Evolutionary conservation across 92 coral and sea anemone species (phyloP).

Genomic region (Chrysogorgia sp.): DNA sequence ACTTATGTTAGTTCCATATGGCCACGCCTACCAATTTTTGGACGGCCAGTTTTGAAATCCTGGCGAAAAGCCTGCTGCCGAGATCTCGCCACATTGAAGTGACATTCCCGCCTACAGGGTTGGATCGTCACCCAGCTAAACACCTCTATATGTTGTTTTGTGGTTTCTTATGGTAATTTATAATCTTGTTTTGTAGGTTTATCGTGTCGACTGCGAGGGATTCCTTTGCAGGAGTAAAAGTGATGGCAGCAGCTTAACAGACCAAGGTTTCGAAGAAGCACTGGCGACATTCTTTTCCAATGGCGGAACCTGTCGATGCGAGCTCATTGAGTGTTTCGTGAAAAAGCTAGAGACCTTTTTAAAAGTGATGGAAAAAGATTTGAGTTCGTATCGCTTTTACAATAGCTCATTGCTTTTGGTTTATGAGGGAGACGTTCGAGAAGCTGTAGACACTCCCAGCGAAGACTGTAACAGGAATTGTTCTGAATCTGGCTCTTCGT

Average conservation of each 20-base stretch:
- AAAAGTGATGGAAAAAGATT: constrained; percentile 78
- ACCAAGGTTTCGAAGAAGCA: constrained; percentile 82
- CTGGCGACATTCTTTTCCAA: constrained; percentile 80
- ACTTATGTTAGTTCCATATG: too few species aligned
- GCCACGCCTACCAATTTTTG: too few species aligned
- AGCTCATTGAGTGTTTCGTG: constrained; percentile 75
- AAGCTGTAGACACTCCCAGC: constrained; percentile 4
- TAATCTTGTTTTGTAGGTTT: constrained; percentile 63
- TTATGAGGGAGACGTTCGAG: constrained; percentile 78
- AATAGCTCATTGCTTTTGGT: constrained; percentile 85
- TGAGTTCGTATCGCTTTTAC: constrained; percentile 79
- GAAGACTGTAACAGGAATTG: not conserved
- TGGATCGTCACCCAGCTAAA: too few species aligned
- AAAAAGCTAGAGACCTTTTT: constrained; percentile 70
- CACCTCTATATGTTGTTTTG: too few species aligned
- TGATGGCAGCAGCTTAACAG: constrained; percentile 74
- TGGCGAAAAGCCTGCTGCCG: too few species aligned
- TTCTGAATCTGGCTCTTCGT: not conserved
- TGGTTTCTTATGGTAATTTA: not conserved
- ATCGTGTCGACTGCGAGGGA: constrained; percentile 70
- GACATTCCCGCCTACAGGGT: too few species aligned
- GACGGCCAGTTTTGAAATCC: too few species aligned
- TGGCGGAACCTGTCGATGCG: constrained; percentile 71
- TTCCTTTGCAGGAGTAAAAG: constrained; percentile 70
- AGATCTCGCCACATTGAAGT: too few species aligned